Evolutionary conservation across 2,797 vertebrate species (phyloP), one percentile per base, ranked within the genome.

Genomic region (Argentina silus): DNA sequence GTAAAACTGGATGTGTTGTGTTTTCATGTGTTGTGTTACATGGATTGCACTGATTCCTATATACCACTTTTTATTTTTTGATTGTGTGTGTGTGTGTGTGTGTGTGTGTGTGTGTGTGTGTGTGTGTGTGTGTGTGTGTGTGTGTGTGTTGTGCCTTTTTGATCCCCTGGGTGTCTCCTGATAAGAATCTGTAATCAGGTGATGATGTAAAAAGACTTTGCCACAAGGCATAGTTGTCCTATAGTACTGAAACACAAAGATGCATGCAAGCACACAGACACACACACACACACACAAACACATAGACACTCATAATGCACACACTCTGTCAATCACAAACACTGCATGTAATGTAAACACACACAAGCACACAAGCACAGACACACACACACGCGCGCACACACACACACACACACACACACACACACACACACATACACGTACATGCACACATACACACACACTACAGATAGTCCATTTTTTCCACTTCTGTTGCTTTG

Each of bases 121-220:
- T 61, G 59, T 61, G 59, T 61, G 23, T 6, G 10, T 61, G 9
- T 1, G 12, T 4, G 23, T 42, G 14, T 3, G 55, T 9, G 17
- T 19, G 1, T 19, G 7, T 57, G 17, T 57, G 55, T 9, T 57
- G 6, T 1, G 6, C 6, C 17, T 17, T 21, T 21, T 7, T 17
- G 55, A 19, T 51, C 50, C 50, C 9, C 9, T 7, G 55, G n/a
- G 55, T 17, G n/a, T 10, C 55, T 57, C 55, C 60, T 66, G 48
- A 66, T 67, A 76, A 61, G 63, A 68, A 77, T 82, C 47, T 8
- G 36, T 74, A 55, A 79, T 63, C 69, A 75, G 64, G 9, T 51
- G 14, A 51, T 65, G 47, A 51, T 67, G 61, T 48, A 56, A 43
- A 69, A 70, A 64, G 66, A 73, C 73, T 72, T 73, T 75, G 77